Percentiles rank a stretch among this genome's conserved stretches.
Conservation (phyloP, 2,113 vertebrate species). For the Macrotis lagotis region DNA sequence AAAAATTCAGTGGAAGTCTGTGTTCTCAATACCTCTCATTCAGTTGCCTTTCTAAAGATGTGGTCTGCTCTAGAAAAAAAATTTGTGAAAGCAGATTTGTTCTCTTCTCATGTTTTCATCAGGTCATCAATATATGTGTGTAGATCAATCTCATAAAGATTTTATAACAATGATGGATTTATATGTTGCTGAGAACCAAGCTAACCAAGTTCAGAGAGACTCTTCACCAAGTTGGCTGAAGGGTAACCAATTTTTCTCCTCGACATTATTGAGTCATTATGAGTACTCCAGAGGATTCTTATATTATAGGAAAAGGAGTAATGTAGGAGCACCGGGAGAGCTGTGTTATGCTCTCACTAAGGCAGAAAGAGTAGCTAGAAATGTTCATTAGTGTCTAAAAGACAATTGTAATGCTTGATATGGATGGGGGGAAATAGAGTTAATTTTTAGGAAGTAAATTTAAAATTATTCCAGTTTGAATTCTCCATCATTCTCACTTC, state of each 20-base stretch:
- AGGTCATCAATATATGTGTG: neutral
- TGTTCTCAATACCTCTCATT: neutral
- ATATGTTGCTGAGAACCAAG: neutral
- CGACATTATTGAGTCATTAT: neutral
- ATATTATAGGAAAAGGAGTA: neutral
- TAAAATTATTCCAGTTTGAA: neutral
- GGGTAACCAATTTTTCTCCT: neutral
- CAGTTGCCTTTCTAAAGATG: neutral
- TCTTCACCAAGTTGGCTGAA: neutral
- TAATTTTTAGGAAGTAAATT: neutral
- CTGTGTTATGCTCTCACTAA: neutral
- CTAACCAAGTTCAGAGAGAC: neutral
- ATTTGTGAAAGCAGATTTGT: neutral
- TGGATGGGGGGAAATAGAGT: neutral
- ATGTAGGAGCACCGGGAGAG: neutral
- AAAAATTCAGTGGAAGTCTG: neutral
- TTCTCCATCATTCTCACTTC: neutral
- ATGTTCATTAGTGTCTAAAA: neutral
- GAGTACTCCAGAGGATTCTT: neutral
- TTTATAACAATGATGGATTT: neutral
- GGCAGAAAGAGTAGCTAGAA: neutral
- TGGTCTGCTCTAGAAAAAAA: neutral
- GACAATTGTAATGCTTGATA: neutral
- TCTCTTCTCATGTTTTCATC: neutral
- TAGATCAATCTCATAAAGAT: constrained; percentile 1